These are phyloP conservation scores for Apostichopus leukothele DNA, from an alignment of 53 echinoderm and acorn worm species.

Conservation along the genomic window DNA sequence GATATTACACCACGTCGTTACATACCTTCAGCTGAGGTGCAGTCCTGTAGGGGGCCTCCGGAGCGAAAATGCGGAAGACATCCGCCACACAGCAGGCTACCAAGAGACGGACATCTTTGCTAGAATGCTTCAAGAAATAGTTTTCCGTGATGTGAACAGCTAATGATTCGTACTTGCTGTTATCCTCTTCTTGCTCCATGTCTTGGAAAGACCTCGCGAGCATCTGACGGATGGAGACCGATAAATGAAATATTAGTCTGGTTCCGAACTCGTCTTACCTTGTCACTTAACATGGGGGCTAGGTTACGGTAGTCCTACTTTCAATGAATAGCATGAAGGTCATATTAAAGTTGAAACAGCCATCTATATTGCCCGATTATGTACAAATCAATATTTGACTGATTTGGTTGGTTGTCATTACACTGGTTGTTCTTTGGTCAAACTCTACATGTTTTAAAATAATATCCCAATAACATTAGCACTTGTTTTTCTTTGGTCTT, in stretches of 20 bases:
- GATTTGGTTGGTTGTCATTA: too few species aligned
- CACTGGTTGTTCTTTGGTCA: too few species aligned
- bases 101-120: conserved; percentile 89
- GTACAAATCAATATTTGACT: too few species aligned
- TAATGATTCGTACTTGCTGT: conserved; percentile 71
- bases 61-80: conserved; percentile 95
- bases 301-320: too few species aligned
- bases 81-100: conserved; percentile 98
- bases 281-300: too few species aligned
- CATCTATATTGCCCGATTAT: too few species aligned
- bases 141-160: conserved; percentile 75
- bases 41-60: conserved; percentile 93
- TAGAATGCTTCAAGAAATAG: conserved; percentile 86
- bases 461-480: too few species aligned
- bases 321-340: too few species aligned
- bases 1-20: neutral
- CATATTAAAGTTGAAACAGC: too few species aligned
- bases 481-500: too few species aligned
- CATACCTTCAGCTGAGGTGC: conserved; percentile 84
- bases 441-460: too few species aligned
- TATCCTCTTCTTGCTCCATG: conserved; percentile 98
- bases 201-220: conserved; percentile 92
- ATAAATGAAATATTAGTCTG: neutral
- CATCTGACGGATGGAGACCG: conserved; percentile 51
- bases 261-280: too few species aligned